These are phyloP conservation scores for Bovichtus variegatus DNA, from an alignment of 2,797 vertebrate species.

Conservation along the genomic window DNA sequence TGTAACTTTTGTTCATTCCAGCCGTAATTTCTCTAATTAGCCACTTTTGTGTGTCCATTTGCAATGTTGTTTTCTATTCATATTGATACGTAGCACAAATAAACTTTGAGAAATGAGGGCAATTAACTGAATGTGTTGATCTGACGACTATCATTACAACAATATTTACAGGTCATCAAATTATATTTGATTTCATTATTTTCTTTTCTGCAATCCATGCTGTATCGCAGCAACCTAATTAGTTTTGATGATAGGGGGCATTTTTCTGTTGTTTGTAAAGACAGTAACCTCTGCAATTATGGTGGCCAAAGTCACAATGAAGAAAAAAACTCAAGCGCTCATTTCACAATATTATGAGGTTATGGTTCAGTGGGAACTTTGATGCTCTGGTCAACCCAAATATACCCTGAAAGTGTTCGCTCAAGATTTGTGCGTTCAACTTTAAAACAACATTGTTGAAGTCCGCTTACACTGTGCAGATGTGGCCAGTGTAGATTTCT, in stretches of 20 bases:
- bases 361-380: conserved; percentile 55
- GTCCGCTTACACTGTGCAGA: conserved; percentile 36
- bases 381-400: conserved; percentile 37
- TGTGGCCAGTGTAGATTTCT: not conserved
- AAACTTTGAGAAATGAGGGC: conserved; percentile 58
- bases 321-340: conserved; percentile 26
- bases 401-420: conserved; percentile 26
- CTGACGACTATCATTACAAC: conserved; percentile 34
- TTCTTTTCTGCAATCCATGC: conserved; percentile 39
- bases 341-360: conserved; percentile 62
- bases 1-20: not conserved
- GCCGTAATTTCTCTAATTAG: conserved; percentile 12
- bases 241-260: conserved; percentile 42
- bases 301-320: conserved; percentile 51
- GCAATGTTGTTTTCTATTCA: conserved; percentile 1
- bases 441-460: conserved; percentile 39
- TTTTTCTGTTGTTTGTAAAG: conserved; percentile 53
- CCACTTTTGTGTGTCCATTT: not conserved
- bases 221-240: conserved; percentile 35
- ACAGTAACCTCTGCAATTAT: conserved; percentile 68
- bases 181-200: conserved; percentile 47
- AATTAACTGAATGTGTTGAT: conserved; percentile 52
- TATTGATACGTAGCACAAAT: conserved; percentile 7
- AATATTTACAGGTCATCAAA: conserved; percentile 63
- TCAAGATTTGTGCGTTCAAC: conserved; percentile 24